Conservation (phyloP, 2,113 vertebrate species). For the Melanerpes aurifrons region DNA sequence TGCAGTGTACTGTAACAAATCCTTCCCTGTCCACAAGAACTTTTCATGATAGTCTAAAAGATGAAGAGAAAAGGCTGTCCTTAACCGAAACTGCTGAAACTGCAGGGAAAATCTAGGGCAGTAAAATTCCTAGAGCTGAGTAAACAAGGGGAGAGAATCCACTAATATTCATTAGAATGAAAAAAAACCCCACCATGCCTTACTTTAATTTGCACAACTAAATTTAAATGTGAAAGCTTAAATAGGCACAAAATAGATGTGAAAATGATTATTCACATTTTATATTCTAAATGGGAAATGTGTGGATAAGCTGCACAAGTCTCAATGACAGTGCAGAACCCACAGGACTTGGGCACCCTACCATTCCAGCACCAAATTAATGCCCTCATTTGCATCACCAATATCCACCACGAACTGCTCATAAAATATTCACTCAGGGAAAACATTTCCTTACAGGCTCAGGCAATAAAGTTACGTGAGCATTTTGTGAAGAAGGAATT, state of each 20-base stretch:
- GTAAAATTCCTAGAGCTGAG: constrained; percentile 16
- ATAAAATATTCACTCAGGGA: not conserved
- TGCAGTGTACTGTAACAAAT: not conserved
- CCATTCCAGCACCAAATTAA: constrained; percentile 1
- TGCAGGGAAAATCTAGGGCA: constrained; percentile 14
- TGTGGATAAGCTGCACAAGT: not conserved
- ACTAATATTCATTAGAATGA: not conserved
- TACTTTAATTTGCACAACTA: not conserved
- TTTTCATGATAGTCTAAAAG: not conserved
- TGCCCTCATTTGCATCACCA: not conserved
- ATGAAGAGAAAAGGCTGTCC: not conserved
- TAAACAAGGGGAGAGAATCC: not conserved
- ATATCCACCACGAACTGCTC: not conserved
- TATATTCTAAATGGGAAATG: not conserved
- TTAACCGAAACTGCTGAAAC: constrained; percentile 2
- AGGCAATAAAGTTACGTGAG: not conserved
- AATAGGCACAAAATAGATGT: not conserved
- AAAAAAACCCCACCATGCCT: not conserved
- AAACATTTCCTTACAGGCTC: constrained; percentile 1
- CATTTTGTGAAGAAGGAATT: not conserved
- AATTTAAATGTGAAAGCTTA: constrained; percentile 1
- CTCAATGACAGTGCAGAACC: constrained; percentile 13
- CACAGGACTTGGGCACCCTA: not conserved
- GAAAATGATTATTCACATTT: constrained; percentile 2
- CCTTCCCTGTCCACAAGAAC: not conserved